Conservation (phyloP, 2,113 vertebrate species). For the Colius striatus region DNA sequence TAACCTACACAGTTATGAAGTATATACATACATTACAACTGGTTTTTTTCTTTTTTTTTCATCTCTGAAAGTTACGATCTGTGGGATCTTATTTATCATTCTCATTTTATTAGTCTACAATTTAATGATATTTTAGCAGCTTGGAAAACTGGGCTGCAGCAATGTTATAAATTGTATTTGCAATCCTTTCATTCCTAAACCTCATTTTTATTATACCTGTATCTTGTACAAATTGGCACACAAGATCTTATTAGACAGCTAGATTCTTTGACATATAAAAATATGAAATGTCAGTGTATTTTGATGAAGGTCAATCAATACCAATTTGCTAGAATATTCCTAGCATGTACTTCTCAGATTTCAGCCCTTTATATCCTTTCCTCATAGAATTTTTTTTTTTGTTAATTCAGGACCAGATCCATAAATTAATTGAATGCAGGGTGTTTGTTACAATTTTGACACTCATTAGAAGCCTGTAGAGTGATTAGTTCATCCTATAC, state of each 20-base stretch:
- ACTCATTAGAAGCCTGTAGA: neutral
- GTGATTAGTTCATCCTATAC: neutral
- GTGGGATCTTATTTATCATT: neutral
- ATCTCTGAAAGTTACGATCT: neutral
- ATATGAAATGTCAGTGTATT: slow-evolving; percentile 57
- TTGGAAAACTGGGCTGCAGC: slow-evolving; percentile 40
- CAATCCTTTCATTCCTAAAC: slow-evolving; percentile 59
- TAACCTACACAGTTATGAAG: neutral
- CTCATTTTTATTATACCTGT: slow-evolving; percentile 61
- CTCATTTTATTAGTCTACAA: slow-evolving; percentile 32
- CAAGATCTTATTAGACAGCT: slow-evolving; percentile 40
- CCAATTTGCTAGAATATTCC: slow-evolving; percentile 8
- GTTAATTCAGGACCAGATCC: neutral
- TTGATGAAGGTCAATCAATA: slow-evolving; percentile 59
- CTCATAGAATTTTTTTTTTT: neutral
- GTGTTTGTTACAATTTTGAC: neutral
- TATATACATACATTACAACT: neutral
- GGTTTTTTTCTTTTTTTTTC: too few species aligned
- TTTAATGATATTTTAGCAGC: slow-evolving; percentile 44
- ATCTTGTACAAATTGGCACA: slow-evolving; percentile 59
- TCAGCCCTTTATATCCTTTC: neutral
- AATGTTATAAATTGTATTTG: slow-evolving; percentile 67
- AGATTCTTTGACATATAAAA: slow-evolving; percentile 40
- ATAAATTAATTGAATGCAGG: neutral
- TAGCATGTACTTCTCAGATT: neutral